Evolutionary conservation across 2,888 invertebrate species (phyloP).

Genomic region (Hylaea fasciaria): DNA sequence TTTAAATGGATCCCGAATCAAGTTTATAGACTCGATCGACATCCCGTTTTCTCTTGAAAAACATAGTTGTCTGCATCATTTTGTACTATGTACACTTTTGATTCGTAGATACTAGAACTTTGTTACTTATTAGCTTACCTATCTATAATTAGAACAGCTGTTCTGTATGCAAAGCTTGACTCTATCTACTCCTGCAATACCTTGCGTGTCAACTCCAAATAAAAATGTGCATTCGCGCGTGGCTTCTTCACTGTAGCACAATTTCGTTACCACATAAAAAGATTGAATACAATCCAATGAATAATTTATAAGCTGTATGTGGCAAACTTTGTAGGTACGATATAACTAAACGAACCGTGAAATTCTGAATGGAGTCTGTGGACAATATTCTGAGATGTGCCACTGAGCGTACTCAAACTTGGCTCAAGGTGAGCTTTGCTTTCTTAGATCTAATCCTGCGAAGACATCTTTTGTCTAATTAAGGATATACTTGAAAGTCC

Average conservation of each 20-base stretch:
- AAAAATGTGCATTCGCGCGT: constrained; percentile 9
- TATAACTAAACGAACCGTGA: constrained; percentile 71
- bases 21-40: too few species aligned
- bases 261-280: constrained; percentile 58
- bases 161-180: constrained; percentile 1
- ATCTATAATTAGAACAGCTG: too few species aligned
- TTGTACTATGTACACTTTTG: too few species aligned
- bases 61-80: too few species aligned
- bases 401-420: not conserved
- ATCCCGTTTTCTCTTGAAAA: too few species aligned
- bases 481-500: too few species aligned
- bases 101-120: too few species aligned
- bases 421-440: not conserved
- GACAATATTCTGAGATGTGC: not conserved
- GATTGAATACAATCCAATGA: constrained; percentile 61
- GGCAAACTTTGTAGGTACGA: constrained; percentile 57
- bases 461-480: not conserved
- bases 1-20: too few species aligned
- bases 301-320: constrained; percentile 68
- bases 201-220: constrained; percentile 1
- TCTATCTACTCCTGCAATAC: not conserved
- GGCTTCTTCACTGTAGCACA: constrained; percentile 37
- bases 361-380: constrained; percentile 49
- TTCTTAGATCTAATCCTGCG: not conserved
- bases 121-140: too few species aligned